Evolutionary conservation across 2,113 vertebrate genomes (phyloP).

Genomic region (Climacteris rufus): DNA sequence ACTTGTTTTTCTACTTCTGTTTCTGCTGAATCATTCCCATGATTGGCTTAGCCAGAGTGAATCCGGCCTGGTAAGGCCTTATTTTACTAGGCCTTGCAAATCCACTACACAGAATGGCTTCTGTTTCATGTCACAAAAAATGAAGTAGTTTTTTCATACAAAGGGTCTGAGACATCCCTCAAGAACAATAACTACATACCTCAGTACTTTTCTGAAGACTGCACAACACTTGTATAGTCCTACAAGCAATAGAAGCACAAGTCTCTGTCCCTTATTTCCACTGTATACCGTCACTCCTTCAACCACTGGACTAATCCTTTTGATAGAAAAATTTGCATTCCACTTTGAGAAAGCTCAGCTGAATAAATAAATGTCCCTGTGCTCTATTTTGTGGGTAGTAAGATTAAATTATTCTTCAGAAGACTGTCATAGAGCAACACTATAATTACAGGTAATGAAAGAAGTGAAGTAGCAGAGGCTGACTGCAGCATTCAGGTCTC

Average conservation of each 20-base stretch:
- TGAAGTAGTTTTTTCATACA: background rate
- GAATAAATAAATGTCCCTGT: background rate
- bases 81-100: no score
- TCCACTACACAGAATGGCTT: no score
- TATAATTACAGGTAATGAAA: background rate
- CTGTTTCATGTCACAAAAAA: background rate
- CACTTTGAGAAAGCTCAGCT: background rate
- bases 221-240: background rate
- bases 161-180: background rate
- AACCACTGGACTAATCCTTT: background rate
- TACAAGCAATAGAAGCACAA: background rate
- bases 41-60: no score
- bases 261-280: background rate
- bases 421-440: background rate
- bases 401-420: constrained; percentile 8
- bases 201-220: background rate
- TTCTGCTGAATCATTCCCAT: no score
- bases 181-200: background rate
- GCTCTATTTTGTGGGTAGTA: background rate
- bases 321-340: background rate
- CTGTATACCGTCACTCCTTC: background rate
- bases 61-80: no score
- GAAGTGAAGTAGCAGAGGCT: background rate
- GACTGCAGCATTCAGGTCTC: background rate
- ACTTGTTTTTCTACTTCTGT: no score